A percentile compares a stretch with the other conserved stretches of the same genome.
Conservation (phyloP, 2,888 invertebrate genomes). For the Oegoconia quadripuncta region DNA sequence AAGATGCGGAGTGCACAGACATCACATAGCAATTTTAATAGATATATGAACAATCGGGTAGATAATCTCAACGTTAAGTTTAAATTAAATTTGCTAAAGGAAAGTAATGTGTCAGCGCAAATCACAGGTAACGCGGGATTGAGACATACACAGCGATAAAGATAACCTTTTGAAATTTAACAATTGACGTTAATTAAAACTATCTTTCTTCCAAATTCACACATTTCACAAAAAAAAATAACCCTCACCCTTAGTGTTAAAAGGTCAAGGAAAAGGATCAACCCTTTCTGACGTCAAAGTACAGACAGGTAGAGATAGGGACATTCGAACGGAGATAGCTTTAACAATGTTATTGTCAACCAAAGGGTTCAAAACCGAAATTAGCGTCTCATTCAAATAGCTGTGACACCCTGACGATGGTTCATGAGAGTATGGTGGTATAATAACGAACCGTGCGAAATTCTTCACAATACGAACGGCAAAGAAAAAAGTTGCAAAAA, state of each 20-base stretch:
- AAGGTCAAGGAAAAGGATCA: constrained; percentile 62
- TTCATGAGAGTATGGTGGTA: too few relatives aligned
- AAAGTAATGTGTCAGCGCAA: background rate
- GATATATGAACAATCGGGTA: too few relatives aligned
- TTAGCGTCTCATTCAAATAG: constrained; percentile 70
- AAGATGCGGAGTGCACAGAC: too few relatives aligned
- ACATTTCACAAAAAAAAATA: constrained; percentile 46
- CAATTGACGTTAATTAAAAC: constrained; percentile 45
- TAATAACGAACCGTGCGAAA: constrained; percentile 75
- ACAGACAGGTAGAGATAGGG: constrained; percentile 56
- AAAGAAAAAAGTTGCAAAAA: constrained; percentile 29
- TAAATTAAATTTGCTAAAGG: too few relatives aligned
- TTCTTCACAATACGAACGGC: constrained; percentile 44
- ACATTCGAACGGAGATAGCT: constrained; percentile 46
- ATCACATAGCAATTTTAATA: too few relatives aligned
- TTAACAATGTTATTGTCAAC: constrained; percentile 44
- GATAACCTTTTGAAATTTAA: constrained; percentile 21
- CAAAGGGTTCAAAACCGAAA: constrained; percentile 67
- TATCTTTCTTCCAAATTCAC: constrained; percentile 43
- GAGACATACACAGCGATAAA: constrained; percentile 4
- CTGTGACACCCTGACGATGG: constrained; percentile 48
- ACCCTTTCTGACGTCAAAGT: constrained; percentile 54
- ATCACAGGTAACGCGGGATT: background rate
- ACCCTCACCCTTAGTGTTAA: constrained; percentile 42
- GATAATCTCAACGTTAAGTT: too few relatives aligned